Evolutionary conservation across 2,888 invertebrate genomes (phyloP), one percentile per base, ranked within the genome.

Genomic region (Sympetrum striolatum): DNA sequence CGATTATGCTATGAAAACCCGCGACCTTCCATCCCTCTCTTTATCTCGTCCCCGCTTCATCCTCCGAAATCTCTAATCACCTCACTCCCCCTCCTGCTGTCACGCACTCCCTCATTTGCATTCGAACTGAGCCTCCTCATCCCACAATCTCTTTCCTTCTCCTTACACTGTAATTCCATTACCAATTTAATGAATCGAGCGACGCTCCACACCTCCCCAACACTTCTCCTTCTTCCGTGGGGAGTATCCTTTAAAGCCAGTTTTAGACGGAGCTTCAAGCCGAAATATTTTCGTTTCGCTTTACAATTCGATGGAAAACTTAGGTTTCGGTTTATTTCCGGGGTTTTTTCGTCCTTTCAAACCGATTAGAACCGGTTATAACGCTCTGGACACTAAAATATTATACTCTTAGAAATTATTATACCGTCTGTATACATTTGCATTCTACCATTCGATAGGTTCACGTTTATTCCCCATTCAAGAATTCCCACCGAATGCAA

Each of bases 91-190:
- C 25, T 53, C 25, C 12, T 60, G n/a, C 22, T 35, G 60, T 86
- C 86, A 86, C 82, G 82, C 82, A 60, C 82, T 82, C 35, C 82
- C 86, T 86, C 86, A 86, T 86, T 86, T 86, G 60, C 86, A 86
- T 86, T 86, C 86, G 60, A 86, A 82, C 82, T 82, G 53, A 22
- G 31, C 82, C 35, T 35, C 25, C 53, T 53, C 81, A 12, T 53
- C 44, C n/a, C n/a, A n/a, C n/a, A n/a, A n/a, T n/a, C n/a, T 18
- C 31, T 31, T 82, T 53, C 81, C 81, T 53, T 53, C 81, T 31
- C 86, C 86, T 86, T 86, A 86, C 86, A 86, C 86, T 86, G 86
- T 86, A 86, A 86, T 86, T 86, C 86, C 86, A 86, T 86, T 86
- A 86, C 86, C 86, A 64, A 86, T 86, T 86, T 86, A 86, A 86